Conservation (phyloP, 2,888 invertebrate genomes). For the Andrena fulva region DNA sequence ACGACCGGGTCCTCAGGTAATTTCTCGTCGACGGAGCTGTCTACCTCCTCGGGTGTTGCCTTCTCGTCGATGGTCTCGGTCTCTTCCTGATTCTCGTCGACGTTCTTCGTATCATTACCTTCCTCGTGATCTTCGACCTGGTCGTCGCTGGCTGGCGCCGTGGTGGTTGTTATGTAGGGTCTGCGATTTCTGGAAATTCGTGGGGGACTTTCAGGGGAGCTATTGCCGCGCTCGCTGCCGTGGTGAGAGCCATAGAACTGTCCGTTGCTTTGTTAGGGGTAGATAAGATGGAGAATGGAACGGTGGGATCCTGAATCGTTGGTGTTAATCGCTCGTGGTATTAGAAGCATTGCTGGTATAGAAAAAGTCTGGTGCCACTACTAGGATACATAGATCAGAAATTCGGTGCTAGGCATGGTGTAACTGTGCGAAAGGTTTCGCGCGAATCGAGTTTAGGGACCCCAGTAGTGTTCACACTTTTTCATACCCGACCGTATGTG, state of each 20-base stretch:
- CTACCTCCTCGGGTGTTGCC: constrained; percentile 65
- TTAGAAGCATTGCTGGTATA: constrained; percentile 21
- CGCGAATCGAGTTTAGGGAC: background rate
- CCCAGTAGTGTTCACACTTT: constrained; percentile 34
- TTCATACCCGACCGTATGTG: constrained; percentile 20
- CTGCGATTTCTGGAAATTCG: constrained; percentile 79
- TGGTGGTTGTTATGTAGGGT: constrained; percentile 82
- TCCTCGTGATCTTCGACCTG: constrained; percentile 69
- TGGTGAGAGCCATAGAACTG: constrained; percentile 21
- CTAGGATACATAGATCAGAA: background rate
- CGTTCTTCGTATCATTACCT: constrained; percentile 50
- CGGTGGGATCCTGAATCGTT: constrained; percentile 8
- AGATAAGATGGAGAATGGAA: background rate
- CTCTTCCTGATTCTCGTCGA: constrained; percentile 38
- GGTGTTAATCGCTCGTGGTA: constrained; percentile 27
- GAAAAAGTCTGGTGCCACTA: constrained; percentile 41
- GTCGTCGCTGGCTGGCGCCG: constrained; percentile 76
- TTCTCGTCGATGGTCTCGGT: constrained; percentile 59
- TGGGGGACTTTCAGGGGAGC: constrained; percentile 10
- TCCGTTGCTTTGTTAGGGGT: background rate
- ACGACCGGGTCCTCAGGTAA: constrained; percentile 77
- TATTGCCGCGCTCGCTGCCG: background rate
- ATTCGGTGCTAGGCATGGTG: background rate
- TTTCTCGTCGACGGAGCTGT: constrained; percentile 58
- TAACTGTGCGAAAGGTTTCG: background rate